These are phyloP conservation scores for Narcine bancroftii DNA, from an alignment of 2,113 vertebrate genomes.

Conservation along the genomic window DNA sequence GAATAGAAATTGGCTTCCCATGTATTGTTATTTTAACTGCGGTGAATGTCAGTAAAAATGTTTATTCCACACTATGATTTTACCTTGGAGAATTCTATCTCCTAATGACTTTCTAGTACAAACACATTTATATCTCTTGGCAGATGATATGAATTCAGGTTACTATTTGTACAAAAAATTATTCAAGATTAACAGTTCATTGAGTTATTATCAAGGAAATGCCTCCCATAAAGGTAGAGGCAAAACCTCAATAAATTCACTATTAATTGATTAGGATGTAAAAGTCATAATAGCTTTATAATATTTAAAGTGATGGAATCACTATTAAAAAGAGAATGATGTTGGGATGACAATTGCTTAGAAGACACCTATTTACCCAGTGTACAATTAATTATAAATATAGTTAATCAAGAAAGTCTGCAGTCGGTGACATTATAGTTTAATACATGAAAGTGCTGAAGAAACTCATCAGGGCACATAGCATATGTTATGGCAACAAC, in stretches of 20 bases:
- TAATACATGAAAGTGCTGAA: too few relatives aligned
- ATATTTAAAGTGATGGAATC: neutral
- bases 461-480: too few relatives aligned
- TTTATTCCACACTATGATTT: constrained; percentile 2
- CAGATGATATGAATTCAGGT: constrained; percentile 1
- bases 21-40: neutral
- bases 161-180: constrained; percentile 27
- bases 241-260: constrained; percentile 7
- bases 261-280: neutral
- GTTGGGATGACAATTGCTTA: neutral
- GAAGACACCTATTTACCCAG: neutral
- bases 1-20: neutral
- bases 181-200: constrained; percentile 7
- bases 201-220: constrained; percentile 26
- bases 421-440: too few relatives aligned
- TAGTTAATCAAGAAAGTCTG: too few relatives aligned
- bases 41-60: neutral
- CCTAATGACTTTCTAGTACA: neutral
- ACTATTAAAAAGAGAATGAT: constrained; percentile 1
- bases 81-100: neutral
- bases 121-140: constrained; percentile 27
- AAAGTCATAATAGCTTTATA: neutral
- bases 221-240: neutral
- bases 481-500: too few relatives aligned
- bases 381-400: neutral